Conservation (phyloP, 2,113 vertebrate species). For the Leptocoma aspasia region DNA sequence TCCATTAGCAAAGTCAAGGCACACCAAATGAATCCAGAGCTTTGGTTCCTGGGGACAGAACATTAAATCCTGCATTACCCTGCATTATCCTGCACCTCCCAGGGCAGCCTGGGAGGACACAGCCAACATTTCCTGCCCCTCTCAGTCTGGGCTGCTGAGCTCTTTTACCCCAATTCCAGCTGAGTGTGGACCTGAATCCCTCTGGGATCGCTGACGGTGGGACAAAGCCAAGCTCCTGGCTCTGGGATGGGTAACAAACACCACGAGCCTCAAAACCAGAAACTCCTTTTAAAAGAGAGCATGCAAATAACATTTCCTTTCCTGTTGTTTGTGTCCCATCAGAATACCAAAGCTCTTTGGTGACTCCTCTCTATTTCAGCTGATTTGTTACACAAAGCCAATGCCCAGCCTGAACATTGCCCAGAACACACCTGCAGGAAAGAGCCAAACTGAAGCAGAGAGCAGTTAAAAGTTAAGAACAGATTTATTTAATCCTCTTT, state of each 20-base stretch:
- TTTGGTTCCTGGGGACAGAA: background rate
- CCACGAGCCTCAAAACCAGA: background rate
- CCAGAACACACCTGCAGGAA: background rate
- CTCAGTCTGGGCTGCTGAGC: background rate
- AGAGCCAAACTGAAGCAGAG: background rate
- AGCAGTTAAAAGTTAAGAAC: background rate
- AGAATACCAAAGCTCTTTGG: background rate
- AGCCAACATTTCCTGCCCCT: background rate
- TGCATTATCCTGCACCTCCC: too few species aligned
- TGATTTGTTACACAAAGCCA: background rate
- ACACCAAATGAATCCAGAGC: background rate
- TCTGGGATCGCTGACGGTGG: background rate
- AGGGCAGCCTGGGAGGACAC: background rate
- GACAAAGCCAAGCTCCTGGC: background rate
- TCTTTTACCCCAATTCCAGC: background rate
- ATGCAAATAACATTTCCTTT: background rate
- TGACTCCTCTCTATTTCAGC: background rate
- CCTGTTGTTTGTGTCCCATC: background rate
- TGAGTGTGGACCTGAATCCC: background rate
- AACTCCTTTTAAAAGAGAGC: background rate
- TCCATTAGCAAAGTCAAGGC: background rate
- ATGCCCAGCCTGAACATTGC: background rate
- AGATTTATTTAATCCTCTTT: slow-evolving; percentile 24
- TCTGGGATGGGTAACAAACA: background rate
- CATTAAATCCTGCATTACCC: too few species aligned